Conservation (phyloP, 2,113 vertebrate species). For the Lycocorax pyrrhopterus region DNA sequence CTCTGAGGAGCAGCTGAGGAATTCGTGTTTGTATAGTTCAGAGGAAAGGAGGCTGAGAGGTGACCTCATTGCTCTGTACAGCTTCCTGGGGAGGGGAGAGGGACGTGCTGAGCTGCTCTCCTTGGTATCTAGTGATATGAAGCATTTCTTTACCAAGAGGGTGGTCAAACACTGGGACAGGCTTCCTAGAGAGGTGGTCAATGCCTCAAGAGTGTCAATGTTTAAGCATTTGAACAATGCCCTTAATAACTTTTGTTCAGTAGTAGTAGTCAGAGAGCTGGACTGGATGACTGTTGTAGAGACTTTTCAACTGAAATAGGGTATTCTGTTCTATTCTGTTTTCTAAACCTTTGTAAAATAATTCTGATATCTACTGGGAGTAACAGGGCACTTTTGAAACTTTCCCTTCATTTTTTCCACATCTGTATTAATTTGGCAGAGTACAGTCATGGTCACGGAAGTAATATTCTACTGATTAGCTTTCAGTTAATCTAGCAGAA, state of each 20-base stretch:
- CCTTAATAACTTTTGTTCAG: background rate
- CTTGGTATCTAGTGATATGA: background rate
- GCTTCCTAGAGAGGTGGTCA: background rate
- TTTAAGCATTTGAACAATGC: background rate
- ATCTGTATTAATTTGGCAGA: background rate
- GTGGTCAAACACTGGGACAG: background rate
- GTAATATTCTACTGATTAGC: background rate
- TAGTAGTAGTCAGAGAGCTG: background rate
- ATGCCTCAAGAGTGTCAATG: background rate
- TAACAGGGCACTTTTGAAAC: background rate
- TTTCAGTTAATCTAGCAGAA: background rate
- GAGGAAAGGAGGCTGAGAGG: background rate
- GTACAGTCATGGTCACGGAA: background rate
- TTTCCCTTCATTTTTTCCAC: background rate
- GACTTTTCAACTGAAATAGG: background rate
- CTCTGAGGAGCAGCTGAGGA: background rate
- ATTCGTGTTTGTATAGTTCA: background rate
- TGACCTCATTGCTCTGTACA: background rate
- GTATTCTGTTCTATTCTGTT: no score
- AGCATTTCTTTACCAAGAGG: background rate
- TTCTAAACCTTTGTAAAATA: background rate
- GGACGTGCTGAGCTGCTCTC: background rate
- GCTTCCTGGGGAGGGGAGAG: background rate
- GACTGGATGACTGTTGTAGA: background rate
- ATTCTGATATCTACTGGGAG: background rate